Percentiles rank a stretch among this genome's conserved stretches.
phyloP scores from a whole-genome alignment of 2,888 invertebrate species.

The Leptura quadrifasciata region DNA sequence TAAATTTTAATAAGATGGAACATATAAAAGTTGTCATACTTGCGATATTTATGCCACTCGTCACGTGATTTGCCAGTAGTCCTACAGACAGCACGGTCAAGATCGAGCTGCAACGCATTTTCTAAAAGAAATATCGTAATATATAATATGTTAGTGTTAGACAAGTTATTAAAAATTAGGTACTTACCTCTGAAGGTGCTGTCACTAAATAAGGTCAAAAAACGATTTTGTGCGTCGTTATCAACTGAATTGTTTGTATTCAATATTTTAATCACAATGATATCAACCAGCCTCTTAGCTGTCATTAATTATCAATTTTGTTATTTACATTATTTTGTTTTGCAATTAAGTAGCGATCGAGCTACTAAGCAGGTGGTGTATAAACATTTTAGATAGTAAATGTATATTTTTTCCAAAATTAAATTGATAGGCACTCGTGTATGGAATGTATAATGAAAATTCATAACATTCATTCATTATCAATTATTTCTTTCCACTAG shows the following conservation, averaged over 20 bases:
- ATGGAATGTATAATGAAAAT: no score
- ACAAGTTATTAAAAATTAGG: background rate
- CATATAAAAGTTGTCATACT: background rate
- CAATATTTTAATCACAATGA: conserved; percentile 8
- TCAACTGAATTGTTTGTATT: conserved; percentile 3
- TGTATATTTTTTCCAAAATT: no score
- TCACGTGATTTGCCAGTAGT: background rate
- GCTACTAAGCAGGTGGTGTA: background rate
- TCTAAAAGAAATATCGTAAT: background rate
- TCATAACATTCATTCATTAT: no score
- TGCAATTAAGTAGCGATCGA: background rate
- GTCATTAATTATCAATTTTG: background rate
- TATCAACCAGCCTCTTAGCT: conserved; percentile 8
- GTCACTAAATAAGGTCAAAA: background rate
- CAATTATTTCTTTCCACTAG: no score
- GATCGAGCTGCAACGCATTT: conserved; percentile 5
- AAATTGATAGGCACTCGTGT: no score
- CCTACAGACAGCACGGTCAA: background rate
- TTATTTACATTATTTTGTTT: background rate
- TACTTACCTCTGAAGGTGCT: background rate
- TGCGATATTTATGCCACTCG: background rate
- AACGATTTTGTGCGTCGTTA: background rate
- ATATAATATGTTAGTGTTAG: background rate
- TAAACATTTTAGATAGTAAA: no score
- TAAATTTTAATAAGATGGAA: no score